Evolutionary conservation across 1,140 invertebrate genomes (phyloP).

Genomic region (Aphaenogaster rudis): DNA sequence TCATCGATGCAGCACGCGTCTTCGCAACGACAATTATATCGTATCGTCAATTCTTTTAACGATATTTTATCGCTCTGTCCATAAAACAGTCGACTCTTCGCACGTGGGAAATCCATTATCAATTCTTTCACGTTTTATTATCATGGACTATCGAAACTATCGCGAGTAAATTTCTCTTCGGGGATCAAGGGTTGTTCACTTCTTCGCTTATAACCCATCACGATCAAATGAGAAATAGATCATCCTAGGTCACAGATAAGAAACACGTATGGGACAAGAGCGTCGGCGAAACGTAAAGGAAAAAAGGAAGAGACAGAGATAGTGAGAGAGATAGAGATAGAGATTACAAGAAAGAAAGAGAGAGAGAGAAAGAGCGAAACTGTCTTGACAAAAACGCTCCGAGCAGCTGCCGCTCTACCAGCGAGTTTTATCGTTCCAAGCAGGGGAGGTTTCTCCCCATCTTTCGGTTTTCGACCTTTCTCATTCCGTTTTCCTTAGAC

Average conservation of each 20-base stretch:
- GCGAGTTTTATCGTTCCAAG: constrained; percentile 72
- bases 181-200: neutral
- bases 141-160: neutral
- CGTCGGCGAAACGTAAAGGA: constrained; percentile 15
- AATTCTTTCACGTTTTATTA: neutral
- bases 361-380: constrained; percentile 14
- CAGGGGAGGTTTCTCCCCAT: constrained; percentile 71
- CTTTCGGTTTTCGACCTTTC: constrained; percentile 50
- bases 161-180: neutral
- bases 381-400: constrained; percentile 56
- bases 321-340: neutral
- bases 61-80: neutral
- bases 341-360: neutral
- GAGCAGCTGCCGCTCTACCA: constrained; percentile 55
- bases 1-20: neutral
- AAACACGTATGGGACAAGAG: neutral
- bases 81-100: neutral
- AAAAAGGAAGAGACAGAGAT: neutral
- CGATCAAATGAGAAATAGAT: constrained; percentile 25
- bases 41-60: neutral
- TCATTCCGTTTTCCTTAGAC: constrained; percentile 7
- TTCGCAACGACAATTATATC: neutral
- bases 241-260: constrained; percentile 11
- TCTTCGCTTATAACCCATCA: neutral
- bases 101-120: neutral